phyloP scores from a whole-genome alignment of 1,140 invertebrate species.

The Capitella teleta region DNA sequence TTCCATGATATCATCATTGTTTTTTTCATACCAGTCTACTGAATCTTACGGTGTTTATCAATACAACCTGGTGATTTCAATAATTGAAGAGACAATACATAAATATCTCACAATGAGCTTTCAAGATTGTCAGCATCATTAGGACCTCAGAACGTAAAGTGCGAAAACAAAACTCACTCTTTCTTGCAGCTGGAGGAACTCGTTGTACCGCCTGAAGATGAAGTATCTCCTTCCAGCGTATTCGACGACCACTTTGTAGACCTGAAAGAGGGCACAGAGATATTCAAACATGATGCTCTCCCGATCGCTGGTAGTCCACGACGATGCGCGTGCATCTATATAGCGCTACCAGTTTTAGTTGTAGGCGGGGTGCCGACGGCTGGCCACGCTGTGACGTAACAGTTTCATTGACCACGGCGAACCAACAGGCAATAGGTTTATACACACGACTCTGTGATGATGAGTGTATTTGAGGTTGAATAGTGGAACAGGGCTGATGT shows the following conservation, averaged over 20 bases:
- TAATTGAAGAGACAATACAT: constrained; percentile 3
- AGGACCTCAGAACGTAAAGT: not conserved
- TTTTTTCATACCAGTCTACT: constrained; percentile 4
- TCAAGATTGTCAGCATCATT: not conserved
- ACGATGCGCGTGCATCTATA: no score
- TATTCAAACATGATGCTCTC: no score
- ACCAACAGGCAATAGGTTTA: no score
- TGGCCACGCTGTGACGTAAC: no score
- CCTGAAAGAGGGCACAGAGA: constrained; percentile 22
- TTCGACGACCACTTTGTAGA: constrained; percentile 49
- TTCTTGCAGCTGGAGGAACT: constrained; percentile 47
- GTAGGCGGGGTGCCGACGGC: no score
- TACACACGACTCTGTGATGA: no score
- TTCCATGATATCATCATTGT: constrained; percentile 3
- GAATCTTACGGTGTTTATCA: constrained; percentile 1
- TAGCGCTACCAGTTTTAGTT: no score
- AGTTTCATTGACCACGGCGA: no score
- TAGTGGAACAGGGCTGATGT: no score
- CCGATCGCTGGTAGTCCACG: no score
- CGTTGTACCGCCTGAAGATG: constrained; percentile 49
- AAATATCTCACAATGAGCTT: not conserved
- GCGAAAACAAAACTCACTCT: constrained; percentile 27
- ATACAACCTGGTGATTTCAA: constrained; percentile 8
- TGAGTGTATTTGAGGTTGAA: no score
- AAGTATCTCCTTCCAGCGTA: constrained; percentile 45